phyloP scores from a whole-genome alignment of 1,140 invertebrate genomes.

The Solen grandis region DNA sequence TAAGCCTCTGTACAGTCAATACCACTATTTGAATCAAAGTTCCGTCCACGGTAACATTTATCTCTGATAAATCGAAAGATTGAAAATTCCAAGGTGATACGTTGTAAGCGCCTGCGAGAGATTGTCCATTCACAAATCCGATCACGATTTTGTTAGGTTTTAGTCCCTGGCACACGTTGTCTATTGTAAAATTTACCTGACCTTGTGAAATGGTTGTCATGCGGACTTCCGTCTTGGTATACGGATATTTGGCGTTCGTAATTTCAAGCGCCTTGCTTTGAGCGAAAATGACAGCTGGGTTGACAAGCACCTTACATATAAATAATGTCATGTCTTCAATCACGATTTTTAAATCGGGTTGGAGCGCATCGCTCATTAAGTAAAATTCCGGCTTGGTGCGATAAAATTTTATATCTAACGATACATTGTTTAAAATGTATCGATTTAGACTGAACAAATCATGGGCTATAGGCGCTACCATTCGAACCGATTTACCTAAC shows the following conservation, averaged over 20 bases:
- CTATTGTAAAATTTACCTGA: no score
- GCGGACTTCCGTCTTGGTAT: not conserved
- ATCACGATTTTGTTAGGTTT: no score
- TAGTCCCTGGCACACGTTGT: no score
- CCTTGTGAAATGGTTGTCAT: no score
- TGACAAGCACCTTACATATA: no score
- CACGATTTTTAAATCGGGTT: not conserved
- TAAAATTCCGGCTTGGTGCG: not conserved
- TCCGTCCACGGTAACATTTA: not conserved
- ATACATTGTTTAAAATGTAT: not conserved
- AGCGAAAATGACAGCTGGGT: not conserved
- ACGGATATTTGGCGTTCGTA: conserved; percentile 1
- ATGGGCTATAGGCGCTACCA: not conserved
- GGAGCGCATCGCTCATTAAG: not conserved
- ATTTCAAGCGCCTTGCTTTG: not conserved
- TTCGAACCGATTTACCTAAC: not conserved
- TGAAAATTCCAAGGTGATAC: conserved; percentile 2
- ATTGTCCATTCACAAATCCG: not conserved
- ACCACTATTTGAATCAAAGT: not conserved
- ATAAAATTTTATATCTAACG: not conserved
- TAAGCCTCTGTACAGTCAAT: no score
- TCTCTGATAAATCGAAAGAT: not conserved
- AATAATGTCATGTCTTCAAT: conserved; percentile 12
- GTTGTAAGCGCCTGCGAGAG: not conserved
- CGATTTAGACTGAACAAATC: not conserved